Evolutionary conservation across 2,797 vertebrate species (phyloP).

Genomic region (Anniella stebbinsi): DNA sequence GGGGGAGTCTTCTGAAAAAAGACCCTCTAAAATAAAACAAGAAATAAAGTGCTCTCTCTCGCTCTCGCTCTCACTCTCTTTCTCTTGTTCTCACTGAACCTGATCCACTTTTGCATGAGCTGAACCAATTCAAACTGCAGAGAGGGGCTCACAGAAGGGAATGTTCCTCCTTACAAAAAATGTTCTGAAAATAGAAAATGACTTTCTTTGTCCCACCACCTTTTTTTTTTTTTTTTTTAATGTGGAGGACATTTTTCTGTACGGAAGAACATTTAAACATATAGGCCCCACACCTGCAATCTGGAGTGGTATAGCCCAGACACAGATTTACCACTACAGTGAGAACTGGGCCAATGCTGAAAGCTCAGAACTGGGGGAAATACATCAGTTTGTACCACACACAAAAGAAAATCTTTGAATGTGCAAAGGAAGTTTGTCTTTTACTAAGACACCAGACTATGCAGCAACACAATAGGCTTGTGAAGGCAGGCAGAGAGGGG

Average conservation of each 20-base stretch:
- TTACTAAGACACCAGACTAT: not conserved
- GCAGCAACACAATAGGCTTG: not conserved
- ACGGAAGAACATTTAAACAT: too few relatives aligned
- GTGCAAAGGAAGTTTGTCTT: not conserved
- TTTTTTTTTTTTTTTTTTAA: too few relatives aligned
- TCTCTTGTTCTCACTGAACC: not conserved
- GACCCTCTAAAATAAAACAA: too few relatives aligned
- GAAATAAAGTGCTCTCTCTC: too few relatives aligned
- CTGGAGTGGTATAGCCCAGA: not conserved
- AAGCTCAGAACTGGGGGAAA: too few relatives aligned
- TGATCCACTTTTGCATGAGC: not conserved
- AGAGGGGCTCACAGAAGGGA: not conserved
- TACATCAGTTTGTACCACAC: not conserved
- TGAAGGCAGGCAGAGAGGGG: not conserved
- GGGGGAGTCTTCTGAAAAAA: not conserved
- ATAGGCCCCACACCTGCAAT: not conserved
- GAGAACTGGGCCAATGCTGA: not conserved
- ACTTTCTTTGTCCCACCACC: too few relatives aligned
- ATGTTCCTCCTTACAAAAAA: not conserved
- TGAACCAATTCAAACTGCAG: too few relatives aligned
- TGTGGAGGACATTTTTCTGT: too few relatives aligned
- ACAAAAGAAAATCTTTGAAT: not conserved
- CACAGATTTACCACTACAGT: not conserved
- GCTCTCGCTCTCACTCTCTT: too few relatives aligned
- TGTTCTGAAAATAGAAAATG: not conserved